These are phyloP conservation scores for Maccullochella peelii DNA, from an alignment of 2,113 vertebrate genomes.

Conservation along the genomic window DNA sequence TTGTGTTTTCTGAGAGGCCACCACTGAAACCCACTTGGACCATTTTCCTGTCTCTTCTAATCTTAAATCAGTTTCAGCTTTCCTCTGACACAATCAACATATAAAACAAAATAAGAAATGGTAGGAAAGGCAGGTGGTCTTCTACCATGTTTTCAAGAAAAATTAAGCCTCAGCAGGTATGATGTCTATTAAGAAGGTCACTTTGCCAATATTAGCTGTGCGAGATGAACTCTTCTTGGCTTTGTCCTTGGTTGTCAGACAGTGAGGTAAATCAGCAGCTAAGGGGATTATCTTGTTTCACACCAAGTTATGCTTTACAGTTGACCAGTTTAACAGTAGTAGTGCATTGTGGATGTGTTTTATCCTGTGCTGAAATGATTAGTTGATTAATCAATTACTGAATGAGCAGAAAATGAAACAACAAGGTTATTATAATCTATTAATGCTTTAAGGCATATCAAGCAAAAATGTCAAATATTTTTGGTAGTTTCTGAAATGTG, in stretches of 20 bases:
- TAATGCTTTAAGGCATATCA: not conserved
- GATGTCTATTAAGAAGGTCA: constrained; percentile 53
- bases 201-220: constrained; percentile 67
- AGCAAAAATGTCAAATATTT: too few species aligned
- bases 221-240: constrained; percentile 56
- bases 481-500: constrained; percentile 1
- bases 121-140: not conserved
- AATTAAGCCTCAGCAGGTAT: constrained; percentile 15
- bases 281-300: constrained; percentile 73
- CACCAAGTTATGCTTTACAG: constrained; percentile 58
- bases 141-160: constrained; percentile 4
- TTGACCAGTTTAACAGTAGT: not conserved
- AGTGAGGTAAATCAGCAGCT: constrained; percentile 68
- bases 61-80: not conserved
- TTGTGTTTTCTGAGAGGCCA: not conserved
- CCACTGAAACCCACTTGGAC: not conserved
- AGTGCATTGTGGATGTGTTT: not conserved
- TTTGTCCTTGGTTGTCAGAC: constrained; percentile 73
- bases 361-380: not conserved
- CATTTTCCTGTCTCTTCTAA: not conserved
- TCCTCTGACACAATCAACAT: not conserved
- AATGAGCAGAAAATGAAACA: not conserved
- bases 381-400: not conserved
- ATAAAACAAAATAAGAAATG: not conserved
- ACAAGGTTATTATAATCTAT: not conserved